Percentiles rank a stretch among this genome's conserved stretches.
Conservation (phyloP, 2,113 vertebrate species). For the Xyrauchen texanus region DNA sequence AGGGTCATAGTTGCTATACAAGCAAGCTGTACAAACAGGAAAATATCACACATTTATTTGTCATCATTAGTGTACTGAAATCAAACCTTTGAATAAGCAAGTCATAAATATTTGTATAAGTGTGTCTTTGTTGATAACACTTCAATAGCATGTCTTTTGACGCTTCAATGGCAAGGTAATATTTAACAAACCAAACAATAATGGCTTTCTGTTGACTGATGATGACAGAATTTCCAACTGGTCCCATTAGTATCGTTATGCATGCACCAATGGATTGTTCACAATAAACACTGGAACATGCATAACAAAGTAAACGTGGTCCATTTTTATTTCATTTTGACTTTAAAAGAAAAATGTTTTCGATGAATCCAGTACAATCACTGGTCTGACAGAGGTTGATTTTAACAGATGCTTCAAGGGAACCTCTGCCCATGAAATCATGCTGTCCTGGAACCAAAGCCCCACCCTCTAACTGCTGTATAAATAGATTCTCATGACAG, state of each 20-base stretch:
- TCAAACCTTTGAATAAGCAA: background rate
- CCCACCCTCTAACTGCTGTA: conserved; percentile 86
- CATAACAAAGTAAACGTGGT: too few relatives aligned
- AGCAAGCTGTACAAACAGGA: background rate
- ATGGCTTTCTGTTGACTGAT: too few relatives aligned
- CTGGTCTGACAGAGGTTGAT: conserved; percentile 76
- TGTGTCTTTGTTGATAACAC: background rate
- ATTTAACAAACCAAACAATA: too few relatives aligned
- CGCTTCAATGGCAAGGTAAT: background rate
- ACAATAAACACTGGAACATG: too few relatives aligned
- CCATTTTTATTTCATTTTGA: conserved; percentile 10
- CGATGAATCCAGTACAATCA: conserved; percentile 64
- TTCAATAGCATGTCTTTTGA: background rate
- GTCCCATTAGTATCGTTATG: too few relatives aligned
- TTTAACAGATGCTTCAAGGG: conserved; percentile 83
- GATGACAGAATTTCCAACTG: too few relatives aligned
- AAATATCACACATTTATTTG: background rate
- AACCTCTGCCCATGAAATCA: conserved; percentile 89
- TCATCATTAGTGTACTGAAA: background rate
- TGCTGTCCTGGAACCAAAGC: conserved; percentile 81
- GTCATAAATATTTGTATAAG: background rate
- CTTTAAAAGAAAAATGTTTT: conserved; percentile 43
- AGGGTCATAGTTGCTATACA: background rate
- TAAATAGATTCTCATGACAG: conserved; percentile 94
- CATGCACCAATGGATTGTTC: conserved; percentile 14